Evolutionary conservation across 2,888 invertebrate genomes (phyloP).

Genomic region (Nomada hirtipes): DNA sequence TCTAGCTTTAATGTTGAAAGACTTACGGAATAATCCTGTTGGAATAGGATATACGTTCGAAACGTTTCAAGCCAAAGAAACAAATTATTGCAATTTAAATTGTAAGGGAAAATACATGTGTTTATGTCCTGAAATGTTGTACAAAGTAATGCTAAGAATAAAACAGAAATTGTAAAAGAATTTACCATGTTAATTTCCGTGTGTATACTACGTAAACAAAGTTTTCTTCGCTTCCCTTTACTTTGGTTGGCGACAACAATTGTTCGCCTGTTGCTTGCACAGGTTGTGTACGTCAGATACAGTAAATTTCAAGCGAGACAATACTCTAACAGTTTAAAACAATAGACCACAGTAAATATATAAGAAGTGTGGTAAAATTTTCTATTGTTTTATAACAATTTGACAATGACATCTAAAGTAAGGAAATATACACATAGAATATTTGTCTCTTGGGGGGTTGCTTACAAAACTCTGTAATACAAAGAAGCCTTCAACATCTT

Average conservation of each 20-base stretch:
- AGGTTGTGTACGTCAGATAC: not conserved
- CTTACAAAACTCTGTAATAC: too few relatives aligned
- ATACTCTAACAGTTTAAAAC: conserved; percentile 9
- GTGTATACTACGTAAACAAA: not conserved
- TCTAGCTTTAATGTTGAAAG: too few relatives aligned
- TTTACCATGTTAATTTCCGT: not conserved
- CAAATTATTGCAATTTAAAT: too few relatives aligned
- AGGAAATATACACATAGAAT: not conserved
- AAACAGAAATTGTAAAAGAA: not conserved
- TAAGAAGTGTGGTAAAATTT: not conserved
- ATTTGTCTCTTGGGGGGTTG: too few relatives aligned
- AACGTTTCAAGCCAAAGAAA: too few relatives aligned
- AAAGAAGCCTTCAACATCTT: too few relatives aligned
- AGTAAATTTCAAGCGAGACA: conserved; percentile 3
- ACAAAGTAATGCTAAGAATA: not conserved
- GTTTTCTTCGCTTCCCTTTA: not conserved
- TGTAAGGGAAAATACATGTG: too few relatives aligned
- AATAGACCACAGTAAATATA: not conserved
- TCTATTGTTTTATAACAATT: conserved; percentile 3
- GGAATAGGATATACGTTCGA: too few relatives aligned
- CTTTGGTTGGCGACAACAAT: not conserved
- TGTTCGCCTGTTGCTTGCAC: conserved; percentile 8
- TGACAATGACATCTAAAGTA: not conserved
- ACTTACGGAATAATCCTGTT: too few relatives aligned
- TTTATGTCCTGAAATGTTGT: not conserved